Evolutionary conservation across 2,888 invertebrate genomes (phyloP), one percentile per base, ranked within the genome.

Genomic region (Calameuta idolon): DNA sequence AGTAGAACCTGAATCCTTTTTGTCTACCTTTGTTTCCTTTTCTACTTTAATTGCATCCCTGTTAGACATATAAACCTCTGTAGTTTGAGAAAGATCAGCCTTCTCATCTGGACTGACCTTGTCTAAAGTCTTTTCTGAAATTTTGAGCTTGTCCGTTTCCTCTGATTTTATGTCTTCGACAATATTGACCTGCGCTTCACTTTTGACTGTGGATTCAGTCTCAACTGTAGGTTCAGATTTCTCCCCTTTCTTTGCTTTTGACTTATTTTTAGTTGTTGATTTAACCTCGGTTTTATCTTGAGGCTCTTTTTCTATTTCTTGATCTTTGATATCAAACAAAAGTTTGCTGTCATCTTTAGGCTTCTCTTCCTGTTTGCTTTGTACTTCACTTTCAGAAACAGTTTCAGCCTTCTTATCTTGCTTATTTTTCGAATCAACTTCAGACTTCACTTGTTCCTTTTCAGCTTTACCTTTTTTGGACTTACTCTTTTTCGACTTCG

Each of bases 401-500:
- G 73, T 30, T 34, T 75, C 40, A 23, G 23, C n/a, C 11, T 33
- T 34, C 30, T 69, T 23, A 69, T 37, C 30, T 34, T 75, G 37
- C 5, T n/a, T 23, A 55, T 9, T 55, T 9, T 55, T 23, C 15
- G 9, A 55, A 75, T n/a, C 34, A 23, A 40, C 12, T 69, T 69
- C 37, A 33, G 69, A 31, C 35, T 68, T 34, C 15, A 55, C 15
- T 34, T 35, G 30, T 69, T 69, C 71, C 33, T 73, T 75, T 76
- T 74, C 78, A 31, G 69, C 30, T 11, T 77, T 76, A 37, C 34
- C 69, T 68, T 74, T 34, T 77, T 34, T 71, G 33, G 71, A 69
- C 33, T 69, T 69, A 30, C 69, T 3, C 15, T 40, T 40, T 40
- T 40, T 40, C 15, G 40, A 55, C 55, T 55, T 55, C 23, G 55